These are phyloP conservation scores for Perizoma affinitatum DNA, from an alignment of 2,888 invertebrate species.

Conservation along the genomic window DNA sequence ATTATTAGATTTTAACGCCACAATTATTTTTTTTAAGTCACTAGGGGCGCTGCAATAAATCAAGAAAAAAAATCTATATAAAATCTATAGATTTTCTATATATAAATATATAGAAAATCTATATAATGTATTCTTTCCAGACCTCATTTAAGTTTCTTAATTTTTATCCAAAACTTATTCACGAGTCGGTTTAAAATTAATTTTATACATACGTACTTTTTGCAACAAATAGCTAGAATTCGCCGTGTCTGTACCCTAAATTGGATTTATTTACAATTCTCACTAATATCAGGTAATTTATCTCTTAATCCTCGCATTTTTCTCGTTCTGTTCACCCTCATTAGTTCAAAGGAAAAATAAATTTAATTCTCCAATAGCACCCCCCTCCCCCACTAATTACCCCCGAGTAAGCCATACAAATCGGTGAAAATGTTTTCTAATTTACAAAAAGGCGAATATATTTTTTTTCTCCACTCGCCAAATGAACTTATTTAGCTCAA, in stretches of 20 bases:
- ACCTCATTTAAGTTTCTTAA: no score
- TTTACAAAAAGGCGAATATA: constrained; percentile 65
- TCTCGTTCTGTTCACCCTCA: constrained; percentile 60
- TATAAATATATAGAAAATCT: no score
- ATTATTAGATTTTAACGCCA: no score
- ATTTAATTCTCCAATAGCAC: constrained; percentile 62
- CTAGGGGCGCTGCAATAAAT: no score
- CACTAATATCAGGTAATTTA: constrained; percentile 46
- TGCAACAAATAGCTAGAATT: neutral
- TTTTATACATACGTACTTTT: no score
- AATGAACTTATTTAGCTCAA: constrained; percentile 81
- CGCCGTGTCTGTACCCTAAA: constrained; percentile 12
- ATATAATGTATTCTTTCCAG: no score
- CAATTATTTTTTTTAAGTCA: no score
- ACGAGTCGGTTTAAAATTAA: no score
- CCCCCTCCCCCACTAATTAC: constrained; percentile 70
- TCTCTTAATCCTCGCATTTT: constrained; percentile 60
- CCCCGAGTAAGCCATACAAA: constrained; percentile 78
- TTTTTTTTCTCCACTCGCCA: constrained; percentile 60
- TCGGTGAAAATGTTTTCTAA: constrained; percentile 82
- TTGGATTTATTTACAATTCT: constrained; percentile 34
- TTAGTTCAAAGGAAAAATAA: constrained; percentile 69
- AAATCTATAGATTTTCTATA: no score
- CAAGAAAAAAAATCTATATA: no score
- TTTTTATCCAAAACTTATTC: no score